These are phyloP conservation scores for Berghia stephanieae DNA, from an alignment of 1,140 invertebrate genomes.

Conservation along the genomic window DNA sequence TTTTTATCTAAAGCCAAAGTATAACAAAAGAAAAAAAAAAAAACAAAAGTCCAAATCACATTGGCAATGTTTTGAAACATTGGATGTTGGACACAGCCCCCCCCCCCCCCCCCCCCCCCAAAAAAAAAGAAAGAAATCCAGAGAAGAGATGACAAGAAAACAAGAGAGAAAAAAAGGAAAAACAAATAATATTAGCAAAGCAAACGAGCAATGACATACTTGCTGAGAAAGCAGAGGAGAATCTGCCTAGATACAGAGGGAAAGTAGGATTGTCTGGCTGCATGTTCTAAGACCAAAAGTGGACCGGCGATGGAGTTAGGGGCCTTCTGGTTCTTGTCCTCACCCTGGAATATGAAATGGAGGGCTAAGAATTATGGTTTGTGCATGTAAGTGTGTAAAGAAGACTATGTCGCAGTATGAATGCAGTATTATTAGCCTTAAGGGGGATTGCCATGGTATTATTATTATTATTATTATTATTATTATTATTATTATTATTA, in stretches of 20 bases:
- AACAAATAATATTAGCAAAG: too few relatives aligned
- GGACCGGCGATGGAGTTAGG: constrained; percentile 61
- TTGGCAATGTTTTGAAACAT: too few relatives aligned
- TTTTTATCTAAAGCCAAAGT: too few relatives aligned
- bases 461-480: too few relatives aligned
- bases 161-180: too few relatives aligned
- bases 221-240: constrained; percentile 59
- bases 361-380: not conserved
- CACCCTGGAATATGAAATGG: constrained; percentile 40
- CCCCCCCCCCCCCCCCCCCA: too few relatives aligned
- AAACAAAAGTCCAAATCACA: too few relatives aligned
- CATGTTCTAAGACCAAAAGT: constrained; percentile 58
- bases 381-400: not conserved
- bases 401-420: not conserved
- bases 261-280: constrained; percentile 61
- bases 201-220: constrained; percentile 39
- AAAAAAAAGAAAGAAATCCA: too few relatives aligned
- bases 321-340: constrained; percentile 63
- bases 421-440: not conserved
- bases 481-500: too few relatives aligned
- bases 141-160: too few relatives aligned
- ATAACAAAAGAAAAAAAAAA: too few relatives aligned
- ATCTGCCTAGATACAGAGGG: constrained; percentile 55
- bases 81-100: too few relatives aligned
- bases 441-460: not conserved